Evolutionary conservation across 2,113 vertebrate genomes (phyloP).

Genomic region (Ranitomeya imitator): DNA sequence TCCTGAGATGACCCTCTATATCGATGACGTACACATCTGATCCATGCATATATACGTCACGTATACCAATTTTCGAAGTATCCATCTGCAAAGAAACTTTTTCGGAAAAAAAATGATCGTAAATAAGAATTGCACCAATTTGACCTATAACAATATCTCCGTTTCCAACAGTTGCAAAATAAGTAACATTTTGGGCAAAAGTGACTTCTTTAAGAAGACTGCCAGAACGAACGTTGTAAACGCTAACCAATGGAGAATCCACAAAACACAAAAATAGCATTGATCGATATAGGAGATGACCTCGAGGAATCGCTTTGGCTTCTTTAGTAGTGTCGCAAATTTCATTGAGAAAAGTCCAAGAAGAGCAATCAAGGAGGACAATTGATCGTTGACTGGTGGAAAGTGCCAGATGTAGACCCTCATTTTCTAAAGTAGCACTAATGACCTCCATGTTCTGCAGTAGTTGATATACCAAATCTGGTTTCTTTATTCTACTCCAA

Average conservation of each 20-base stretch:
- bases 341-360: constrained; percentile 62
- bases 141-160: constrained; percentile 71
- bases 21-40: constrained; percentile 69
- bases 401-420: constrained; percentile 67
- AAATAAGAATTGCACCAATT: constrained; percentile 67
- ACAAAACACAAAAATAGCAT: constrained; percentile 70
- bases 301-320: constrained; percentile 46
- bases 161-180: constrained; percentile 63
- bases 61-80: constrained; percentile 57
- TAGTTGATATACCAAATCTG: constrained; percentile 60
- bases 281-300: constrained; percentile 60
- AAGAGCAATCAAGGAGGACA: constrained; percentile 66
- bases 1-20: constrained; percentile 65
- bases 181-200: constrained; percentile 69
- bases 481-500: constrained; percentile 63
- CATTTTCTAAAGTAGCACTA: constrained; percentile 62
- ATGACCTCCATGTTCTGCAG: constrained; percentile 63
- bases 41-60: constrained; percentile 62
- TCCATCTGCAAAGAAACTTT: constrained; percentile 63
- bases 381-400: constrained; percentile 65
- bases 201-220: constrained; percentile 58
- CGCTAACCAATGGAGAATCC: constrained; percentile 59
- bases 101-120: constrained; percentile 60
- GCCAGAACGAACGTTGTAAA: constrained; percentile 63
- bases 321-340: constrained; percentile 42